Evolutionary conservation across 30 jellyfish, hydroid and myxozoan genomes (phyloP).

Genomic region (Hydra vulgaris): DNA sequence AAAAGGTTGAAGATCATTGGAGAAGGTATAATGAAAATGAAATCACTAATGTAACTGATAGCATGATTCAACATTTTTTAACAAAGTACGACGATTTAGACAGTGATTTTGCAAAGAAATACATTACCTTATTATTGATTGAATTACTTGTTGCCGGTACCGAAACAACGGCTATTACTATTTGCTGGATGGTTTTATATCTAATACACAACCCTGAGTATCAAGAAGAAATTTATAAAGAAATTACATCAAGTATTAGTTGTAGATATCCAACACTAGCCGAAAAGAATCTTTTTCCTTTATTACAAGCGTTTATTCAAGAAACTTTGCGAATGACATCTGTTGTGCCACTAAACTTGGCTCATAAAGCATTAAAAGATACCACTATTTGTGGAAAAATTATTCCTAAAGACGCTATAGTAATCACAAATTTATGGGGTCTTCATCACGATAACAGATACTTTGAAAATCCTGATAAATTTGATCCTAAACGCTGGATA

Average conservation of each 20-base stretch:
- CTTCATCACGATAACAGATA: constrained; percentile 46
- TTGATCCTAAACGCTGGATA: constrained; percentile 61
- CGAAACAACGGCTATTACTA: constrained; percentile 53
- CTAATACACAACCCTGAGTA: constrained; percentile 31
- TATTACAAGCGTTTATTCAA: constrained; percentile 34
- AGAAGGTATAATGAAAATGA: constrained; percentile 35
- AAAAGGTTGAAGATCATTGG: constrained; percentile 38
- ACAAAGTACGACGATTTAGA: not conserved
- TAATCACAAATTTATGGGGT: constrained; percentile 42
- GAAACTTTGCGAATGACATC: constrained; percentile 53
- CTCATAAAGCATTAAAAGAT: constrained; percentile 51
- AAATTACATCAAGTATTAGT: constrained; percentile 31
- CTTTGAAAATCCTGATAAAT: constrained; percentile 54
- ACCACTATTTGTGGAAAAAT: constrained; percentile 33
- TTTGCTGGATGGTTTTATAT: constrained; percentile 45
- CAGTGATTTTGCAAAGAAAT: constrained; percentile 14
- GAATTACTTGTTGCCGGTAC: constrained; percentile 61
- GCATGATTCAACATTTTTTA: constrained; percentile 17
- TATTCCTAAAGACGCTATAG: constrained; percentile 42
- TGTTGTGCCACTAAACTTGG: constrained; percentile 56
- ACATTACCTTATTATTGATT: constrained; percentile 28
- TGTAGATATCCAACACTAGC: constrained; percentile 25
- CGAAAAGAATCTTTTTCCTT: constrained; percentile 31
- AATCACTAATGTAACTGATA: constrained; percentile 54
- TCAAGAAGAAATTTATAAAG: constrained; percentile 45